Evolutionary conservation across 2,888 invertebrate genomes (phyloP), one percentile per base, ranked within the genome.

Genomic region (Sinodicranocentrus sp.): DNA sequence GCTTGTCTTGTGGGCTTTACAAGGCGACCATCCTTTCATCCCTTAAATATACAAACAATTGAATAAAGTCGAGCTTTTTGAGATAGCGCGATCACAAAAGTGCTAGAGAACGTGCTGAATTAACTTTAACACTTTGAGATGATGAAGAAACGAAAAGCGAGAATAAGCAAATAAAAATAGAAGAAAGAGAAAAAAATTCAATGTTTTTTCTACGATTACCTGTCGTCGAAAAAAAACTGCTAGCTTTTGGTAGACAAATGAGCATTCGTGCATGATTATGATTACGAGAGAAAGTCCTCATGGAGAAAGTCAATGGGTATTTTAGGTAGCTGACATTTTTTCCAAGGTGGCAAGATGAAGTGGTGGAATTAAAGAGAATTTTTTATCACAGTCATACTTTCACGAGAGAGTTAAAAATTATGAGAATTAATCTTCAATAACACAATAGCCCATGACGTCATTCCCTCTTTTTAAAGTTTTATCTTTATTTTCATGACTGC

Each of bases 201-300:
- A 10, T 3, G 10, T 25, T 23, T 25, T 57, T 10, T 25, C 21
- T 25, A 3, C 25, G 57, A 57, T 57, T 57, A 57, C 57, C 25
- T 57, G 17, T n/a, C 10, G 52, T 19, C 17, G 57, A 25, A 33
- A 33, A 10, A 33, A 33, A 10, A 33, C 33, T 3, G n/a, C n/a
- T n/a, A n/a, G n/a, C 52, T 52, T 52, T 52, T 52, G 6, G 17
- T 52, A 23, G 15, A 57, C 6, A 57, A 25, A 57, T 3, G 25
- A 21, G 57, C 57, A 5, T 21, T 57, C 57, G 25, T 57, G 57
- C 57, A 57, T 57, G 57, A 57, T 57, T 57, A 57, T 19, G 6
- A 57, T 48, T 10, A 57, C 10, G 10, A 33, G 10, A 33, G 10
- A 33, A 33, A n/a, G n/a, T n/a, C n/a, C n/a, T n/a, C 10, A 33